Evolutionary conservation across 2,113 vertebrate genomes (phyloP), one percentile per base, ranked within the genome.

Genomic region (Tychaedon coryphoeus): DNA sequence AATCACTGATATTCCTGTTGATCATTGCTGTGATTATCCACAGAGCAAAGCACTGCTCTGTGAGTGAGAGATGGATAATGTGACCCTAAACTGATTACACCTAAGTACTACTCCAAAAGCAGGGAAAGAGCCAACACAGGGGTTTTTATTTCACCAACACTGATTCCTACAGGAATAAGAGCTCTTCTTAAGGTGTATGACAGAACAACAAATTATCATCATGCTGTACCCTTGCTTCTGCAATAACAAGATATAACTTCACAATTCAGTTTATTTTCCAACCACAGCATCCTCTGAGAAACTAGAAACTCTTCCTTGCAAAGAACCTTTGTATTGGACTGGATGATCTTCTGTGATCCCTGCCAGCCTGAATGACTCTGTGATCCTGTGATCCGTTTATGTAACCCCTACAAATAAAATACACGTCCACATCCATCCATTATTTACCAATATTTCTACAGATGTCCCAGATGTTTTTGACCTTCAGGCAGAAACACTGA

Each of bases 391-490:
- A 93, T 84, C 62, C 76, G 25, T 77, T 93, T 84, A 70, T 67
- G 47, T 71, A 91, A 57, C 45, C 36, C 53, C 67, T 51, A 85
- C 50, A 92, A 96, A 92, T 93, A 87, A 94, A 96, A 93, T 86
- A 75, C n/a, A 60, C 5, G 29, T 76, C 48, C 83, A 61, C 48
- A 69, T 61, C 50, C 86, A 86, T 95, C 91, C 93, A 73, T 95
- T 91, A 96, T 91, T 95, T 67, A 88, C 65, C 64, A 56, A 2
- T 69, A 79, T 93, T 92, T 83, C 91, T 91, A 91, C 47, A 94
- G 74, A 84, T 76, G 48, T 77, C 72, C 79, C 84, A 88, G 48
- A 93, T 72, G 33, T 18, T 77, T 96, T 79, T 92, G 91, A 96
- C 90, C 87, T 95, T 88, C 50, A 67, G 66, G 58, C 47, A 95